Conservation (phyloP, 1,140 invertebrate species). For the Hydropsyche tenuis region DNA sequence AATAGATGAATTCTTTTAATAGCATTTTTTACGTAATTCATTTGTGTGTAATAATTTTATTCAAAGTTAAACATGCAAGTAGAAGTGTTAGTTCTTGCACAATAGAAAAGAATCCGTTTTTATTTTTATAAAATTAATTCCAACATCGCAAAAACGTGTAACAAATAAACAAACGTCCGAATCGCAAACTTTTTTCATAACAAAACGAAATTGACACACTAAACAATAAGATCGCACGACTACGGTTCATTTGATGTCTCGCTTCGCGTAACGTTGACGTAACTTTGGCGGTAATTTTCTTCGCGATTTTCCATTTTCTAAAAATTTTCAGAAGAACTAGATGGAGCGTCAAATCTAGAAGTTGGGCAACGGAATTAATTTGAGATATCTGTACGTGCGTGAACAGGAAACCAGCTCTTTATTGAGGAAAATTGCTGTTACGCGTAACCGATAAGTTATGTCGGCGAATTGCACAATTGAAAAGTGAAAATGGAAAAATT, state of each 20-base stretch:
- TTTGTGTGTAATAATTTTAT: too few species aligned
- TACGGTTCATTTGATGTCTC: background rate
- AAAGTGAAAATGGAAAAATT: constrained; percentile 7
- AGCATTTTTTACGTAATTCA: too few species aligned
- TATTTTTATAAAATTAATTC: too few species aligned
- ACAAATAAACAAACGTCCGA: background rate
- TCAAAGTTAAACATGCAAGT: too few species aligned
- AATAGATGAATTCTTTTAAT: too few species aligned
- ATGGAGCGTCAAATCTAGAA: background rate
- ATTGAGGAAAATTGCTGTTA: background rate
- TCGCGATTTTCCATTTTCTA: background rate
- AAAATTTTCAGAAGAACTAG: background rate
- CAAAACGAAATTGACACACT: background rate
- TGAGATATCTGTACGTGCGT: constrained; percentile 8
- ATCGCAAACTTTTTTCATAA: background rate
- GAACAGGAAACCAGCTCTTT: background rate
- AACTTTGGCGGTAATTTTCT: background rate
- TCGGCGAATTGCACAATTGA: background rate
- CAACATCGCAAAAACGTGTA: background rate
- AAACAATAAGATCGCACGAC: background rate
- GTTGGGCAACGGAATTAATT: background rate
- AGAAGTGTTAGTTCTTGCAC: too few species aligned
- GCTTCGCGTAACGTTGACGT: background rate
- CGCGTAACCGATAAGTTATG: background rate
- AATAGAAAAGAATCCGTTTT: too few species aligned